Evolutionary conservation across 2,113 vertebrate species (phyloP).

Genomic region (Collichthys lucidus): DNA sequence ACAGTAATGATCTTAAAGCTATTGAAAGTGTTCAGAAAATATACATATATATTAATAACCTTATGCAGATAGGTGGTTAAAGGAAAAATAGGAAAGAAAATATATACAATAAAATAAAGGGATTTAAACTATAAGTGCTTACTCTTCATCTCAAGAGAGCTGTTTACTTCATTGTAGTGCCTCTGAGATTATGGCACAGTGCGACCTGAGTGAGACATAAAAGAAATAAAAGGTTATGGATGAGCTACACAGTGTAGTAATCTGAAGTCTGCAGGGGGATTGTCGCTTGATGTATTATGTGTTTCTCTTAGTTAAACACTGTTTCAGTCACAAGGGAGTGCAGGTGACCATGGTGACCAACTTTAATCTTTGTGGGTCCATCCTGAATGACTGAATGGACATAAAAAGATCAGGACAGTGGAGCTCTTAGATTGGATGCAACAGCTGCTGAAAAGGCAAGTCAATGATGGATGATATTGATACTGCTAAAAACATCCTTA

Average conservation of each 20-base stretch:
- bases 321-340: constrained; percentile 26
- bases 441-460: constrained; percentile 12
- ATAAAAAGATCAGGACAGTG: constrained; percentile 1
- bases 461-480: constrained; percentile 63
- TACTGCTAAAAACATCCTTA: constrained; percentile 38
- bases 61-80: neutral
- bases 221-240: constrained; percentile 59
- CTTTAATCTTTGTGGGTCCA: constrained; percentile 16
- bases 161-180: constrained; percentile 48
- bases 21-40: neutral
- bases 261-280: constrained; percentile 49
- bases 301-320: constrained; percentile 37
- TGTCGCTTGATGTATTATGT: constrained; percentile 50
- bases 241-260: constrained; percentile 52
- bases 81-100: constrained; percentile 6
- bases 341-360: constrained; percentile 6
- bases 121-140: constrained; percentile 43
- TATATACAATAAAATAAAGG: constrained; percentile 17
- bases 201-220: constrained; percentile 54
- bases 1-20: neutral
- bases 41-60: neutral
- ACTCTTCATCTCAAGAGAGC: constrained; percentile 43
- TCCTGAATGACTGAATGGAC: constrained; percentile 15
- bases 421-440: constrained; percentile 3
- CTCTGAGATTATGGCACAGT: constrained; percentile 46